These are phyloP conservation scores for Hylaeus volcanicus DNA, from an alignment of 1,140 invertebrate genomes.

Conservation along the genomic window DNA sequence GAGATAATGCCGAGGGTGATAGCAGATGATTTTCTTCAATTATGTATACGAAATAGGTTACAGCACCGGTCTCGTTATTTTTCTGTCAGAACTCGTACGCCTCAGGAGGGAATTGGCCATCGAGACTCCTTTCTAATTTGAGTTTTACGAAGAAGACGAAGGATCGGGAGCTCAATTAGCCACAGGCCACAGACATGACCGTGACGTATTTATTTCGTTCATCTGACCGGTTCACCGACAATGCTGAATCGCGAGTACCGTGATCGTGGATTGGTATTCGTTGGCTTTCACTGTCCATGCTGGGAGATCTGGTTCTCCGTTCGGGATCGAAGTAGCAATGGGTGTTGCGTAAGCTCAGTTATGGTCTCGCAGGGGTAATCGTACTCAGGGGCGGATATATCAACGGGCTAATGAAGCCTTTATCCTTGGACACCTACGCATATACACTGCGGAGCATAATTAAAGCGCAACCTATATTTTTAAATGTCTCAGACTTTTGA, in stretches of 20 bases:
- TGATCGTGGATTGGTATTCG: conserved; percentile 49
- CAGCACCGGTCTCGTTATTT: too few species aligned
- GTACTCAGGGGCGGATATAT: neutral
- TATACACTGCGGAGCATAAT: too few species aligned
- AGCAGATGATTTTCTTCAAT: too few species aligned
- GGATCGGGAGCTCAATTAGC: neutral
- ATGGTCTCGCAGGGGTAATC: conserved; percentile 33
- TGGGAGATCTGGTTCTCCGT: conserved; percentile 69
- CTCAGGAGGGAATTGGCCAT: neutral
- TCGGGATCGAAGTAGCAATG: conserved; percentile 40
- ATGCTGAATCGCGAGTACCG: conserved; percentile 18
- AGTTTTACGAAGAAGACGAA: neutral
- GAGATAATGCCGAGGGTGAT: too few species aligned
- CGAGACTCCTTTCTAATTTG: neutral
- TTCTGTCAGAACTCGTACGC: too few species aligned
- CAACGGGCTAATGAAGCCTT: too few species aligned
- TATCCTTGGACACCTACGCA: too few species aligned
- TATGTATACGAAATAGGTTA: too few species aligned
- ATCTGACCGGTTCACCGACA: conserved; percentile 42
- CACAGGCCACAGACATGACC: conserved; percentile 10
- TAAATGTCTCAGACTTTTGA: too few species aligned
- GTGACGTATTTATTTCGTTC: conserved; percentile 51
- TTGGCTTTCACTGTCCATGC: conserved; percentile 73
- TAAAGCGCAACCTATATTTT: too few species aligned
- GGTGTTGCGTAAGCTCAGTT: conserved; percentile 65